Evolutionary conservation across 2,797 vertebrate species (phyloP).

Genomic region (Malurus splendens): DNA sequence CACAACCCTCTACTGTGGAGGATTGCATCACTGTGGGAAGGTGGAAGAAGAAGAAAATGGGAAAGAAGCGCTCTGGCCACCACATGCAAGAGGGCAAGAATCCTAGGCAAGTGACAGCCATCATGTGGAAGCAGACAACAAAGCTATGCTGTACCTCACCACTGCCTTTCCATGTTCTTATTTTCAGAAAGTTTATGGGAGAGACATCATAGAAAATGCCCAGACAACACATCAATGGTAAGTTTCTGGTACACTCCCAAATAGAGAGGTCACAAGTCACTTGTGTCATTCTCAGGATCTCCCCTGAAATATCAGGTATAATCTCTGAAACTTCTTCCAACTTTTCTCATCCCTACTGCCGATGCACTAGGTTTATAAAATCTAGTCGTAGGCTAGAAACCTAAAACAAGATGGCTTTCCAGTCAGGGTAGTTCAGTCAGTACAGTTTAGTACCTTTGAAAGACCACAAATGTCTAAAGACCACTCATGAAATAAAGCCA

Average conservation of each 20-base stretch:
- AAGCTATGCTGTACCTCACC: background rate
- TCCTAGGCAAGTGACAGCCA: background rate
- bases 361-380: background rate
- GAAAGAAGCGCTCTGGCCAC: background rate
- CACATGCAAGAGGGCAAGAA: background rate
- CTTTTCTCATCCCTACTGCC: background rate
- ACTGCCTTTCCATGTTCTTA: background rate
- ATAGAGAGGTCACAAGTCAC: background rate
- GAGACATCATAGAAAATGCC: background rate
- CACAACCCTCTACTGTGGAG: rapidly evolving
- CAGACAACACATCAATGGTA: background rate
- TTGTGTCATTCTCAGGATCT: background rate
- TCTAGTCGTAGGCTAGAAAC: background rate
- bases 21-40: background rate
- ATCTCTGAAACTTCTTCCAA: background rate
- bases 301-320: background rate
- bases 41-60: background rate
- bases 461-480: background rate
- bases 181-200: background rate
- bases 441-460: background rate
- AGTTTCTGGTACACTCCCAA: background rate
- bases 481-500: background rate
- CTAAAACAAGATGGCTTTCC: background rate
- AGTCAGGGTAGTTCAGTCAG: background rate
- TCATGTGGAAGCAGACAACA: background rate